Evolutionary conservation across 2,888 invertebrate species (phyloP), one percentile per base, ranked within the genome.

Genomic region (Proisotoma minuta): DNA sequence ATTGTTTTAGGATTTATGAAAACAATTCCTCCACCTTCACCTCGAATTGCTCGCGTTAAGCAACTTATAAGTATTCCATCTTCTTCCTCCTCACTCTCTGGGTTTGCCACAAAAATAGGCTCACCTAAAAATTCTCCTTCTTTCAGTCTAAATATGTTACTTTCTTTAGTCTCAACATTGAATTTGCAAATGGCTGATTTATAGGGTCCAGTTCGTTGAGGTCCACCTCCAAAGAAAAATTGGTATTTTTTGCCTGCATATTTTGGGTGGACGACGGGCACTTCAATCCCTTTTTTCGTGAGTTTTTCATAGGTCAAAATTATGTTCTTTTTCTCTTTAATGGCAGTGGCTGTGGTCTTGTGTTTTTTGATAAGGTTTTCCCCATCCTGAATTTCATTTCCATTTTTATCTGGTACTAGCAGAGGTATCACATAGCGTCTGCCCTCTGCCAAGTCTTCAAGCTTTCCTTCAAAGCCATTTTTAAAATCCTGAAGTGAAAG

Each of bases 161-260:
- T 59, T 60, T 72, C 67, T 26, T 67, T 71, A 15, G 65, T 69
- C 12, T 64, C 61, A n/a, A 62, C 59, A 57, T 71, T 64, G 22
- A 73, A 60, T 66, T 70, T 73, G 52, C 66, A 67, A 15, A 72
- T 60, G 23, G 66, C 29, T 63, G 77, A 75, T 40, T 72, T 70
- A 60, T 74, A 77, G 24, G 69, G 62, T 68, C 77, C 68, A 56
- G 72, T 66, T 26, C 76, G 76, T 60, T 75, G 75, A 20, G 76
- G 74, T 22, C 77, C 77, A 47, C 79, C 79, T 57, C 80, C 81
- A 69, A 81, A 82, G 52, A 76, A 77, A 70, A 79, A 82, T 61
- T 77, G 75, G 74, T 82, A 82, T 52, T 77, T 77, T 64, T 76
- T 77, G 8, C 71, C 70, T 27, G 57, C 58, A 64, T 74, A 76